A percentile compares a stretch with the other conserved stretches of the same genome.
These are phyloP conservation scores for Stratiomys singularior DNA, from an alignment of 2,888 invertebrate species.

Conservation along the genomic window DNA sequence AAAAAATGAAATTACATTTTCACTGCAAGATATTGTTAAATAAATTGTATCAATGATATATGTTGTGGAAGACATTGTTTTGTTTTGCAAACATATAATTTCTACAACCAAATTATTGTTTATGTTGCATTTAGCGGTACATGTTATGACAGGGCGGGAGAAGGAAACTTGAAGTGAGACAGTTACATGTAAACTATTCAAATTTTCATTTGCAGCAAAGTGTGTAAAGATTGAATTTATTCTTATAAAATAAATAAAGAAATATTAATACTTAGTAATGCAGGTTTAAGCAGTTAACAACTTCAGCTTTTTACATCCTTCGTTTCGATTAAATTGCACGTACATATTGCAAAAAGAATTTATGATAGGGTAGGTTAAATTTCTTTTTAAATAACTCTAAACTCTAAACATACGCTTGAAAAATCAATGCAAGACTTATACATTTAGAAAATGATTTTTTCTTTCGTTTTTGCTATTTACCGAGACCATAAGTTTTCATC, in stretches of 20 bases:
- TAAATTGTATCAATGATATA: neutral
- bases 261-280: constrained; percentile 1
- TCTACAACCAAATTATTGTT: constrained; percentile 7
- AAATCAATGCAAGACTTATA: no score
- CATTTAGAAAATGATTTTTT: no score
- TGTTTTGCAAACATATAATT: constrained; percentile 26
- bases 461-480: no score
- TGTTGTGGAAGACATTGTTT: constrained; percentile 23
- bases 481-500: no score
- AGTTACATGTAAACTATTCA: no score
- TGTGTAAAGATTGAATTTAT: neutral
- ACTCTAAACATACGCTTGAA: no score
- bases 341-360: neutral
- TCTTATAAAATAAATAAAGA: neutral
- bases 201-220: no score
- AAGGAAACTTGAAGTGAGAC: no score
- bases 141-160: neutral
- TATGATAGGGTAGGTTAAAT: no score
- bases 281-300: neutral
- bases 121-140: constrained; percentile 7
- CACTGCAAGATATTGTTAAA: neutral
- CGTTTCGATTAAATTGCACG: neutral
- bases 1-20: no score
- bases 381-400: no score
- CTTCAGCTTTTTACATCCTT: neutral